Conservation (phyloP, 2,113 vertebrate genomes). For the Indri indri region DNA sequence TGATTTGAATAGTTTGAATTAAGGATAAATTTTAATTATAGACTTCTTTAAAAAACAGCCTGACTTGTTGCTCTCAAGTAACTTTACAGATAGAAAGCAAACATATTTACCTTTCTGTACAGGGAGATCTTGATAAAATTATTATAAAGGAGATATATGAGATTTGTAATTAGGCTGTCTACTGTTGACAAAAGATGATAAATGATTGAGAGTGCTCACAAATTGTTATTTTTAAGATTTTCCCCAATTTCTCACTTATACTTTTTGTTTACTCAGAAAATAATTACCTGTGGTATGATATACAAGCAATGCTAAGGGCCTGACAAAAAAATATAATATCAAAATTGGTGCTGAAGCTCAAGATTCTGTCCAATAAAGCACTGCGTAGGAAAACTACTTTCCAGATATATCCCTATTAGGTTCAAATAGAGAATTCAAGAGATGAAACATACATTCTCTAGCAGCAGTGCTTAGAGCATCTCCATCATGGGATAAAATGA, state of each 20-base stretch:
- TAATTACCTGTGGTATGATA: background rate
- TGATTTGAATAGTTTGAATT: background rate
- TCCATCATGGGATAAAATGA: background rate
- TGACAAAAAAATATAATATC: background rate
- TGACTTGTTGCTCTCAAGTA: background rate
- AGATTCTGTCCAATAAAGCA: background rate
- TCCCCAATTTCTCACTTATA: background rate
- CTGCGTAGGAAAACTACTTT: background rate
- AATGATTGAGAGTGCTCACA: background rate
- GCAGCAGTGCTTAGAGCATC: background rate
- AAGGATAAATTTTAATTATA: background rate
- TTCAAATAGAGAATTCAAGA: background rate
- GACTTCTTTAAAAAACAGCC: background rate
- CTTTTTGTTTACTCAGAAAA: conserved; percentile 28
- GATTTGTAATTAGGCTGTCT: background rate
- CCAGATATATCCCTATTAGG: background rate
- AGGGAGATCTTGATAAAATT: background rate
- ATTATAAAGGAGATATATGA: background rate
- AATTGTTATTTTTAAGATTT: background rate
- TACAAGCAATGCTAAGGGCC: background rate
- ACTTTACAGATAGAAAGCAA: background rate
- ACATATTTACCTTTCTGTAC: background rate
- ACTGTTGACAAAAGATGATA: background rate
- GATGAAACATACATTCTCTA: background rate
- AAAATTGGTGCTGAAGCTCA: background rate